phyloP scores from a whole-genome alignment of 2,888 invertebrate species.

The Ochlodes sylvanus region DNA sequence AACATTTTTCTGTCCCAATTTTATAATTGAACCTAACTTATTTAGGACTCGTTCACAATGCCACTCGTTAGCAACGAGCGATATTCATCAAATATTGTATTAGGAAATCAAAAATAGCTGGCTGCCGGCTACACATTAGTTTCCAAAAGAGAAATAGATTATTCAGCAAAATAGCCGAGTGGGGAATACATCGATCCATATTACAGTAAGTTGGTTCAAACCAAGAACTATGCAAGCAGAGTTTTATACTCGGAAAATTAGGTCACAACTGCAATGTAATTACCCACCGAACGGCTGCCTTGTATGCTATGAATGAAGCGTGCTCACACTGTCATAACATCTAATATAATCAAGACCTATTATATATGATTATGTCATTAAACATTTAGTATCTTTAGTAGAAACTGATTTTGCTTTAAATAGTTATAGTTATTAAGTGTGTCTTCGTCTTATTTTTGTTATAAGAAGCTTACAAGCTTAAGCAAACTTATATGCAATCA shows the following conservation, averaged over 20 bases:
- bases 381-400: too few relatives aligned
- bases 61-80: slow-evolving; percentile 31
- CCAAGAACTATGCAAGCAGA: slow-evolving; percentile 46
- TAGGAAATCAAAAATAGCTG: slow-evolving; percentile 36
- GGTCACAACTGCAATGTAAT: slow-evolving; percentile 45
- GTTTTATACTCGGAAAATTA: slow-evolving; percentile 43
- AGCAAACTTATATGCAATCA: too few relatives aligned
- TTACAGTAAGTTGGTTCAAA: slow-evolving; percentile 42
- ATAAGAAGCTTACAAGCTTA: too few relatives aligned
- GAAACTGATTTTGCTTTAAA: too few relatives aligned
- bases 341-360: background rate
- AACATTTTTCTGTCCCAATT: slow-evolving; percentile 14
- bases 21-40: slow-evolving; percentile 29
- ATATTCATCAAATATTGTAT: slow-evolving; percentile 36
- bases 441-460: too few relatives aligned
- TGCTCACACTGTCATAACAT: slow-evolving; percentile 3
- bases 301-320: slow-evolving; percentile 25
- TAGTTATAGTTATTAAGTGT: too few relatives aligned
- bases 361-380: too few relatives aligned
- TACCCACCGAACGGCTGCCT: slow-evolving; percentile 12
- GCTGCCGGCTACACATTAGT: slow-evolving; percentile 37
- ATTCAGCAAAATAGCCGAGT: slow-evolving; percentile 42
- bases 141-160: slow-evolving; percentile 42
- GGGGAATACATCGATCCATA: slow-evolving; percentile 32
- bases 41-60: slow-evolving; percentile 33